Evolutionary conservation across 2,797 vertebrate species (phyloP).

Genomic region (Gila robusta): DNA sequence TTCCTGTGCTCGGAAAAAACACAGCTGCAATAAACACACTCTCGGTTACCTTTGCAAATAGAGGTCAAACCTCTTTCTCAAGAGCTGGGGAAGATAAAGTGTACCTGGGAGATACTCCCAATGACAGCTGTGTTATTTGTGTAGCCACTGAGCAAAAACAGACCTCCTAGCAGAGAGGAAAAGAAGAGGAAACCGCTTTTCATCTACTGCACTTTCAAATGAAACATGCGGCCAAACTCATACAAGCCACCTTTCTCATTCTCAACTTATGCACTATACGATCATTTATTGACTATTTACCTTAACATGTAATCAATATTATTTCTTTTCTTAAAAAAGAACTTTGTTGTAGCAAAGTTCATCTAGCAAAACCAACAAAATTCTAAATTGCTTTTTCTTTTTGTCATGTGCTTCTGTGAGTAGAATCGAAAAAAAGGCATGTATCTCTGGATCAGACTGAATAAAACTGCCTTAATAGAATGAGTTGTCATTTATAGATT

Average conservation of each 20-base stretch:
- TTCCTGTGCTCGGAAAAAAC: slow-evolving; percentile 55
- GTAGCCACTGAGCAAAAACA: slow-evolving; percentile 64
- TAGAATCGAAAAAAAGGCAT: not conserved
- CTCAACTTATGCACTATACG: not conserved
- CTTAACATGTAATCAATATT: not conserved
- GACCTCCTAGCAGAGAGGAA: slow-evolving; percentile 60
- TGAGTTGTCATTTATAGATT: not conserved
- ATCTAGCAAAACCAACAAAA: not conserved
- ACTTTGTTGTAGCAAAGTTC: too few relatives aligned
- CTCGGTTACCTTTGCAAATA: slow-evolving; percentile 59
- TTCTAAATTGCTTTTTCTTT: too few relatives aligned
- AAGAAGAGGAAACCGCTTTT: slow-evolving; percentile 67
- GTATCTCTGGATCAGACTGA: not conserved
- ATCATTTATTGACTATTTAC: not conserved
- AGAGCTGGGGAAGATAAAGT: slow-evolving; percentile 60
- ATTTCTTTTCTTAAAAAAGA: not conserved
- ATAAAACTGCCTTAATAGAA: not conserved
- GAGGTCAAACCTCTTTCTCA: slow-evolving; percentile 62
- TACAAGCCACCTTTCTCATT: slow-evolving; percentile 14
- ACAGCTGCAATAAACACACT: slow-evolving; percentile 60
- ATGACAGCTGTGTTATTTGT: slow-evolving; percentile 68
- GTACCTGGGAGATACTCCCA: slow-evolving; percentile 63
- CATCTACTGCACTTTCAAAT: slow-evolving; percentile 63
- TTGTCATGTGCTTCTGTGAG: not conserved
- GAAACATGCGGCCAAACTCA: slow-evolving; percentile 40